Conservation (phyloP, 2,797 vertebrate species). For the Synaphobranchus kaupii region DNA sequence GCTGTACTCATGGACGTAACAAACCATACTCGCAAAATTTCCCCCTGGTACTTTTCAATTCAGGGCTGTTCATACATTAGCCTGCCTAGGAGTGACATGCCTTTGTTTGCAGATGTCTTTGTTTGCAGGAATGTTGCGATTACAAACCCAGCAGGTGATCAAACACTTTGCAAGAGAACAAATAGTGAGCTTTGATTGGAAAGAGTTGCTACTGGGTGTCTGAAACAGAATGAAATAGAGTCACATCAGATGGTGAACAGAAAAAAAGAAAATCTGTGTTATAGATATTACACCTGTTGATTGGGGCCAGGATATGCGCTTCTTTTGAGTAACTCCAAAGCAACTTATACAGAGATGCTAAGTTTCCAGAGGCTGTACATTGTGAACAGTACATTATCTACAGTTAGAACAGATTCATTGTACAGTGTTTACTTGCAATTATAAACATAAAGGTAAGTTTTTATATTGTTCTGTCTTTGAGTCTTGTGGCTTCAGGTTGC, state of each 20-base stretch:
- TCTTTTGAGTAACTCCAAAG: not conserved
- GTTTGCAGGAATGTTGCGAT: conserved; percentile 61
- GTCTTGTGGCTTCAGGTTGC: not conserved
- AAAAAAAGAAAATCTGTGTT: conserved; percentile 18
- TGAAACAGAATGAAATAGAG: conserved; percentile 43
- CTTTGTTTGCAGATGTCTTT: conserved; percentile 56
- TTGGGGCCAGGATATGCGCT: not conserved
- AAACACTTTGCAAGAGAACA: conserved; percentile 59
- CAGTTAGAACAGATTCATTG: not conserved
- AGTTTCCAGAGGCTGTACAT: not conserved
- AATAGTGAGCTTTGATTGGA: conserved; percentile 53
- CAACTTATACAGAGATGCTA: not conserved
- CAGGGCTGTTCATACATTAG: conserved; percentile 21
- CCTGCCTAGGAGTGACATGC: conserved; percentile 31
- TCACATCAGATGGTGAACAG: conserved; percentile 35
- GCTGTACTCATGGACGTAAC: conserved; percentile 22
- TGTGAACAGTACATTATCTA: not conserved
- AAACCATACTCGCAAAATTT: conserved; percentile 30
- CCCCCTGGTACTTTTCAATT: conserved; percentile 4
- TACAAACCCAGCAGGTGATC: conserved; percentile 60
- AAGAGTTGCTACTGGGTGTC: conserved; percentile 24
- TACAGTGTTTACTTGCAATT: not conserved
- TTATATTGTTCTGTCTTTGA: not conserved
- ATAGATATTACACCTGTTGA: conserved; percentile 15
- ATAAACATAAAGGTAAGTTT: not conserved